Conservation (phyloP, 2,888 invertebrate genomes). For the Gortyna flavago region DNA sequence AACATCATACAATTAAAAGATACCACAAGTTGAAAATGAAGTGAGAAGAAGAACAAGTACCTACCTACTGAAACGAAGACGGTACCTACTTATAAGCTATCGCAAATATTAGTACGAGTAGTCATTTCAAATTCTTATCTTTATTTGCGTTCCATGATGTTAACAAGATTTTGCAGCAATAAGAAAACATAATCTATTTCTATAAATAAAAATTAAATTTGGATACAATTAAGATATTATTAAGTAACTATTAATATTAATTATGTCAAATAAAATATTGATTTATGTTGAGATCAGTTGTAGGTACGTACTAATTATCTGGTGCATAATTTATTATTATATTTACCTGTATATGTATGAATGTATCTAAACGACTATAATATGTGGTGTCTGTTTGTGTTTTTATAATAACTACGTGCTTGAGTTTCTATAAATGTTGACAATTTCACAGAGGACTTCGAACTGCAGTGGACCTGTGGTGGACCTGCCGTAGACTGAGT, state of each 20-base stretch:
- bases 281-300: not conserved
- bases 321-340: not conserved
- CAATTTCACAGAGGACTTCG: conserved; percentile 1
- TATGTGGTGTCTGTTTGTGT: not conserved
- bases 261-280: not conserved
- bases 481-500: not conserved
- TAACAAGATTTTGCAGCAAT: not conserved
- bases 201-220: not conserved
- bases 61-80: not conserved
- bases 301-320: not conserved
- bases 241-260: not conserved
- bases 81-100: not conserved
- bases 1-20: not conserved
- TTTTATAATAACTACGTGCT: too few species aligned
- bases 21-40: not conserved
- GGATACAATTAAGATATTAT: not conserved
- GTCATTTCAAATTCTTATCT: not conserved
- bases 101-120: not conserved
- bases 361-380: not conserved
- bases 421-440: not conserved
- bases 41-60: not conserved
- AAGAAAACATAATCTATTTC: not conserved
- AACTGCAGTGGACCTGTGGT: not conserved
- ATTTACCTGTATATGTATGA: not conserved
- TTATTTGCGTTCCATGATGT: not conserved